Percentiles rank a stretch among this genome's conserved stretches.
Conservation (phyloP, 2,113 vertebrate species). For the Megalops atlanticus region DNA sequence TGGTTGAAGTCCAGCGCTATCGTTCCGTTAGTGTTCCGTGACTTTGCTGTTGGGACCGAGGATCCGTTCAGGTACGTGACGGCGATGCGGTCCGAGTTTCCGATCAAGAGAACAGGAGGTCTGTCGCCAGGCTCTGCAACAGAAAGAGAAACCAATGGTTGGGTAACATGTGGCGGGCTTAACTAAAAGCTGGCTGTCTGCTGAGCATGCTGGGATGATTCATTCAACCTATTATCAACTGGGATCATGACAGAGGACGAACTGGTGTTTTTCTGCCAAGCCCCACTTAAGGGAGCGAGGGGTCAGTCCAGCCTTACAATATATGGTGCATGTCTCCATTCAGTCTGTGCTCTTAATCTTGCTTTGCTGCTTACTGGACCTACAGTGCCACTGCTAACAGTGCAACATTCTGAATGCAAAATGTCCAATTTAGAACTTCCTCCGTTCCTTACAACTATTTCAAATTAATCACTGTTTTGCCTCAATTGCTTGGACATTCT, state of each 20-base stretch:
- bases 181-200: neutral
- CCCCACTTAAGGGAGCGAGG: neutral
- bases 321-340: too few species aligned
- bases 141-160: slow-evolving; percentile 15
- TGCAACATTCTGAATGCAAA: too few species aligned
- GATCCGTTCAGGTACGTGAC: slow-evolving; percentile 75
- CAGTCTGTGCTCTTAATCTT: neutral
- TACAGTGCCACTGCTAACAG: neutral
- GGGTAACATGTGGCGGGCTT: too few species aligned
- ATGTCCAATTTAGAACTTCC: too few species aligned
- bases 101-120: slow-evolving; percentile 73
- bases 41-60: slow-evolving; percentile 47
- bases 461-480: too few species aligned
- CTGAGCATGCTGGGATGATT: neutral
- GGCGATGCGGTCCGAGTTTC: slow-evolving; percentile 68
- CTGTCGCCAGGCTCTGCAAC: slow-evolving; percentile 75
- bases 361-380: neutral
- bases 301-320: neutral
- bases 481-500: too few species aligned
- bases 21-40: slow-evolving; percentile 66
- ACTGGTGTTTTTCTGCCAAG: neutral
- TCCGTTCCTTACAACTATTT: too few species aligned
- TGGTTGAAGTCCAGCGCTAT: slow-evolving; percentile 74
- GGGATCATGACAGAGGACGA: neutral
- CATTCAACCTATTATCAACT: neutral